phyloP scores from a whole-genome alignment of 2,888 invertebrate species.

The Aphodius granarius region DNA sequence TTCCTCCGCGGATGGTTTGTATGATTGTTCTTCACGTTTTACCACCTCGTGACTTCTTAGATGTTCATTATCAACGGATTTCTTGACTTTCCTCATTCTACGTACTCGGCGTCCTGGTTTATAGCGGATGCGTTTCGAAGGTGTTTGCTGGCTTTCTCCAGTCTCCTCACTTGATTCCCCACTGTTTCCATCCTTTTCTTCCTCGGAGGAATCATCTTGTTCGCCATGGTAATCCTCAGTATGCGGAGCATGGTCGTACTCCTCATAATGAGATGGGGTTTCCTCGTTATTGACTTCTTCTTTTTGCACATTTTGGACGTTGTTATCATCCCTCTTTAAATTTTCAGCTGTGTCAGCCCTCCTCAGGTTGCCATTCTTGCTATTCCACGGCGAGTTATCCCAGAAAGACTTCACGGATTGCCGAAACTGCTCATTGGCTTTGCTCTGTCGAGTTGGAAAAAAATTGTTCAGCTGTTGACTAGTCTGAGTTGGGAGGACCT shows the following conservation, averaged over 20 bases:
- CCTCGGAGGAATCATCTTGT: conserved; percentile 24
- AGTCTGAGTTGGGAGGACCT: conserved; percentile 7
- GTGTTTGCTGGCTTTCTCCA: neutral
- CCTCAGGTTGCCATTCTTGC: neutral
- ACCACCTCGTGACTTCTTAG: conserved; percentile 40
- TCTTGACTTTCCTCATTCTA: conserved; percentile 20
- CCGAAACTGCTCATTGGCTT: conserved; percentile 18
- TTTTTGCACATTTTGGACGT: conserved; percentile 12
- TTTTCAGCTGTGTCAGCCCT: conserved; percentile 11
- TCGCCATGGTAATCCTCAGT: conserved; percentile 24
- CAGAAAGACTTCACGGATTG: conserved; percentile 35
- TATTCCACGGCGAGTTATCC: conserved; percentile 30
- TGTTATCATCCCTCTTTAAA: conserved; percentile 16
- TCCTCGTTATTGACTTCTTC: conserved; percentile 22
- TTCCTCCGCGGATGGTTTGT: conserved; percentile 41
- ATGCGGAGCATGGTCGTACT: conserved; percentile 14
- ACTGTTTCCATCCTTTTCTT: conserved; percentile 29
- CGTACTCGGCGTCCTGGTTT: neutral
- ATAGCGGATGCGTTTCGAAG: neutral
- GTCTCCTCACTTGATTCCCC: conserved; percentile 27
- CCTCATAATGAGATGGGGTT: conserved; percentile 18
- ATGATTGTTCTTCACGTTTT: conserved; percentile 41
- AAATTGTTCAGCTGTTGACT: conserved; percentile 26
- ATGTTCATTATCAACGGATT: conserved; percentile 9
- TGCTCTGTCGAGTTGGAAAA: conserved; percentile 20